These are phyloP conservation scores for Cirrhinus mrigala DNA, from an alignment of 2,797 vertebrate species.

Conservation along the genomic window DNA sequence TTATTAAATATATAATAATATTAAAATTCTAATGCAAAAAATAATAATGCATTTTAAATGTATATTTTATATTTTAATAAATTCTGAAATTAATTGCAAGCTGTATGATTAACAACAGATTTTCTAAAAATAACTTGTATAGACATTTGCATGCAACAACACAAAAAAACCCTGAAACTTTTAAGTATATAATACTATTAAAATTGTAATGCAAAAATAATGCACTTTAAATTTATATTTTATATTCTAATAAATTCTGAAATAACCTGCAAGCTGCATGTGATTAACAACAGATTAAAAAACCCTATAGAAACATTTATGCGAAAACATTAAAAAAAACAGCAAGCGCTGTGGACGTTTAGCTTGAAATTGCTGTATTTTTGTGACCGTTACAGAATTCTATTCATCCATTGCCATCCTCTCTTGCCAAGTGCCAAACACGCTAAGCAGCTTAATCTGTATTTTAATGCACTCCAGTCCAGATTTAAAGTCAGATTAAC, in stretches of 20 bases:
- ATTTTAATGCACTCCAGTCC: constrained; percentile 29
- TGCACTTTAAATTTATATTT: too few relatives aligned
- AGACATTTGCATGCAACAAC: background rate
- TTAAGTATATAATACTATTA: too few relatives aligned
- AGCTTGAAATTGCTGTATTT: constrained; percentile 20
- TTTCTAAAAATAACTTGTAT: background rate
- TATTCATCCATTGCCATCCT: constrained; percentile 26
- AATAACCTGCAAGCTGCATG: too few relatives aligned
- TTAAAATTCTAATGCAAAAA: background rate
- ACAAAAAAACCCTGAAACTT: too few relatives aligned
- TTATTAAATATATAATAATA: background rate
- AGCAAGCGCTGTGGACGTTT: background rate
- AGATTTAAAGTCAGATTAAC: constrained; percentile 33
- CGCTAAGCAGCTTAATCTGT: constrained; percentile 36
- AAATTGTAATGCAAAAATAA: too few relatives aligned
- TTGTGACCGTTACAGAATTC: constrained; percentile 25
- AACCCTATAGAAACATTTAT: background rate
- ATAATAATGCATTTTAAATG: background rate
- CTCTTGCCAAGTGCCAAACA: constrained; percentile 16
- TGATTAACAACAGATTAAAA: background rate
- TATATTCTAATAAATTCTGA: too few relatives aligned
- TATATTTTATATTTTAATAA: background rate
- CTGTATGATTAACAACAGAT: background rate
- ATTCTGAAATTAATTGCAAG: background rate
- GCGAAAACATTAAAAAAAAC: background rate